Evolutionary conservation across 2,888 invertebrate species (phyloP).

Genomic region (Drosophila vallismaia): DNA sequence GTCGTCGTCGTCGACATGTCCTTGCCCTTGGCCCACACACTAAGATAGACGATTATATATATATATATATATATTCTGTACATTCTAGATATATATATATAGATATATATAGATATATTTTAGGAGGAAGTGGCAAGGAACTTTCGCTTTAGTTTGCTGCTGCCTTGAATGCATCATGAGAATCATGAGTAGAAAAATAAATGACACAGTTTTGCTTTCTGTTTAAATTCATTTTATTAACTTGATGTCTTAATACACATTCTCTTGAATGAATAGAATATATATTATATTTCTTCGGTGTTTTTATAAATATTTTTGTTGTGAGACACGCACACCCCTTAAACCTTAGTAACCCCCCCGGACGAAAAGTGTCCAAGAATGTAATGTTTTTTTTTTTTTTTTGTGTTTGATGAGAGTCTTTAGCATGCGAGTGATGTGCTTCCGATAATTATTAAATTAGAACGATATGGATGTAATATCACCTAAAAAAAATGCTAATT

Average conservation of each 20-base stretch:
- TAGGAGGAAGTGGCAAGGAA: conserved; percentile 31
- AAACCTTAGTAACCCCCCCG: conserved; percentile 48
- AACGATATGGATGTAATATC: conserved; percentile 63
- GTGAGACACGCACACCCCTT: conserved; percentile 68
- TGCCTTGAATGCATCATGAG: conserved; percentile 45
- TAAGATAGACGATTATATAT: conserved; percentile 26
- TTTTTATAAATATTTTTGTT: conserved; percentile 67
- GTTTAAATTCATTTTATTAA: no score
- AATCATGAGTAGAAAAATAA: conserved; percentile 32
- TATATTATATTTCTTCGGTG: conserved; percentile 47
- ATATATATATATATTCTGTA: conserved; percentile 55
- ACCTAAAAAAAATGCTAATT: conserved; percentile 74
- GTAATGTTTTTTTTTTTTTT: neutral
- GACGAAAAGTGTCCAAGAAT: conserved; percentile 23
- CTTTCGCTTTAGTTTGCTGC: conserved; percentile 72
- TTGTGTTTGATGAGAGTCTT: conserved; percentile 70
- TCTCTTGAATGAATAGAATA: conserved; percentile 29
- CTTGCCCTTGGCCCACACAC: conserved; percentile 77
- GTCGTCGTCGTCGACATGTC: conserved; percentile 68
- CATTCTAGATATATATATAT: conserved; percentile 1
- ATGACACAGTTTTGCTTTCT: conserved; percentile 13
- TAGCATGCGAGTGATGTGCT: conserved; percentile 76
- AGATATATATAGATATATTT: conserved; percentile 55
- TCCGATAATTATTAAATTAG: conserved; percentile 75
- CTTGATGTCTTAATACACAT: no score